These are phyloP conservation scores for Forbesichthys papilliferus DNA, from an alignment of 2,113 vertebrate genomes.

Conservation along the genomic window DNA sequence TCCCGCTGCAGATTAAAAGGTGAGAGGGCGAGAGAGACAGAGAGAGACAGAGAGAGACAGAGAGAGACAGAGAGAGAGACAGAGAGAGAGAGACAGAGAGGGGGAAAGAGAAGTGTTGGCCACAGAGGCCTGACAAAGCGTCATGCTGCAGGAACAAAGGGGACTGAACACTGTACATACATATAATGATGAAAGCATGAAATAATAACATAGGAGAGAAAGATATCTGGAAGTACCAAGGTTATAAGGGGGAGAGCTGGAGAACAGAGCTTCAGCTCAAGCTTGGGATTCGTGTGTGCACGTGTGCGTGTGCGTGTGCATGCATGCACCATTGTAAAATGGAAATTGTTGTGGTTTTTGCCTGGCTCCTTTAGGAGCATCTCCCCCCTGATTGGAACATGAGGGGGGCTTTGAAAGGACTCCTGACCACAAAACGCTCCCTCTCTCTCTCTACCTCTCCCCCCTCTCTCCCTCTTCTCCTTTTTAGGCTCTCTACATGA, in stretches of 20 bases:
- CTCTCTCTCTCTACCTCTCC: constrained; percentile 13
- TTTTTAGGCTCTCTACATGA: constrained; percentile 7
- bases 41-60: constrained; percentile 7
- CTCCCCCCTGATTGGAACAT: constrained; percentile 49
- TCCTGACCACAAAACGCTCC: constrained; percentile 27
- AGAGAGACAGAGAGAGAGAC: constrained; percentile 10
- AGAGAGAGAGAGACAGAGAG: constrained; percentile 21
- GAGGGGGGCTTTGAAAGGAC: constrained; percentile 5
- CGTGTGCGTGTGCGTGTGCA: constrained; percentile 25
- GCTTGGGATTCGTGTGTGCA: constrained; percentile 29
- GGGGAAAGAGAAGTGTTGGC: constrained; percentile 46
- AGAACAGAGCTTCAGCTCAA: background rate
- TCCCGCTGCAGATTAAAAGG: constrained; percentile 6
- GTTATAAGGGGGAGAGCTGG: constrained; percentile 5
- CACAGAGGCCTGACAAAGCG: constrained; percentile 61
- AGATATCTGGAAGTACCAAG: background rate
- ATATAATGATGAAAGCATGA: too few species aligned
- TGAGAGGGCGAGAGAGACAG: background rate
- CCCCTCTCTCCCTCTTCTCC: constrained; percentile 22
- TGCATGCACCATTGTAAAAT: constrained; percentile 39
- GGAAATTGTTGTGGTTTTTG: constrained; percentile 58
- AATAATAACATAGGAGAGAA: constrained; percentile 20
- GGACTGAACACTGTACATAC: constrained; percentile 31
- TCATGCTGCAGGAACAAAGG: constrained; percentile 55
- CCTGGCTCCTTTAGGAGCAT: constrained; percentile 44